These are phyloP conservation scores for Ormyrus thymus DNA, from an alignment of 2,888 invertebrate species.

Conservation along the genomic window DNA sequence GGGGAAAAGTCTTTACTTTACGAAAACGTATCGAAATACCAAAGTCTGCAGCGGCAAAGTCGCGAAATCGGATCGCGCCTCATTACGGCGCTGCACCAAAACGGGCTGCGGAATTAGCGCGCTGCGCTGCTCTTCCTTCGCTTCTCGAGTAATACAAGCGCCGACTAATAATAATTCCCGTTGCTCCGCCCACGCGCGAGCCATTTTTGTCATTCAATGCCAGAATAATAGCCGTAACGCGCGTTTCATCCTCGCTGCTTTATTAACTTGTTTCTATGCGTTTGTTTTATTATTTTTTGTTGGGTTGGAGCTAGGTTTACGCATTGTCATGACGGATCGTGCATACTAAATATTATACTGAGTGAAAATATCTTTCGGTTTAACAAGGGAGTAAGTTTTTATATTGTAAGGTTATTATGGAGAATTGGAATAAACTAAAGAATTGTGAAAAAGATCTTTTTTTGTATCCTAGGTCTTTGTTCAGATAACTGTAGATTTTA, in stretches of 20 bases:
- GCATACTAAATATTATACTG: no score
- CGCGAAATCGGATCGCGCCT: slow-evolving; percentile 49
- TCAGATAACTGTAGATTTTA: no score
- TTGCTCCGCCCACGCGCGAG: not conserved
- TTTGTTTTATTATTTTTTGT: no score
- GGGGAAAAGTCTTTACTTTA: slow-evolving; percentile 23
- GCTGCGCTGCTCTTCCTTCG: not conserved
- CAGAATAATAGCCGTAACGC: not conserved
- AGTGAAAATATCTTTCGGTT: no score
- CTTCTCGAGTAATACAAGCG: not conserved
- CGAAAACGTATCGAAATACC: slow-evolving; percentile 48
- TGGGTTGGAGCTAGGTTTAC: no score
- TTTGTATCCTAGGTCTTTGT: no score
- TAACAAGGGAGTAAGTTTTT: no score
- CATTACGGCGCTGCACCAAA: slow-evolving; percentile 17
- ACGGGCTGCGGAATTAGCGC: slow-evolving; percentile 23
- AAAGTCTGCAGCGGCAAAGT: slow-evolving; percentile 23
- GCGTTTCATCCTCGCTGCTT: not conserved
- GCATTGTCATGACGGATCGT: no score
- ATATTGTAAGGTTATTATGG: no score
- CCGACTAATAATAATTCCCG: slow-evolving; percentile 15
- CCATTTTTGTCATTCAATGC: not conserved
- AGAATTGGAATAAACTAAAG: no score
- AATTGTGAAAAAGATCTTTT: no score
- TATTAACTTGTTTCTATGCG: not conserved